phyloP scores from a whole-genome alignment of 1,140 invertebrate species.

The Odontomachus brunneus region DNA sequence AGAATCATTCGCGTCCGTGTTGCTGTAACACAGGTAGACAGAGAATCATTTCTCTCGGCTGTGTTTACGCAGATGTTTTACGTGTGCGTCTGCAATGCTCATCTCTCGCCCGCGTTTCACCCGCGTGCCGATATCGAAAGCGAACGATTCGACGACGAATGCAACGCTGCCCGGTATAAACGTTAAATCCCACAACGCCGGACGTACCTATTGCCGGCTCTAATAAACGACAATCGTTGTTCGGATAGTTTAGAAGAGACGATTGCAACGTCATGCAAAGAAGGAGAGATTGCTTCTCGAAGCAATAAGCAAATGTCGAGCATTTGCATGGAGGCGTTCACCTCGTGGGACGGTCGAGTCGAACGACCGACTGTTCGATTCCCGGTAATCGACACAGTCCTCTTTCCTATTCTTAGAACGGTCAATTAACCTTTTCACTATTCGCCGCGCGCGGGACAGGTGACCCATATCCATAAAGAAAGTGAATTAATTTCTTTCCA shows the following conservation, averaged over 20 bases:
- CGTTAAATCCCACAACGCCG: not conserved
- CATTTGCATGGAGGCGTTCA: constrained; percentile 60
- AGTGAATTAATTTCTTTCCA: constrained; percentile 52
- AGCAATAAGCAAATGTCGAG: constrained; percentile 61
- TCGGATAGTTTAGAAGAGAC: constrained; percentile 18
- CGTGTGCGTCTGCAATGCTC: too few relatives aligned
- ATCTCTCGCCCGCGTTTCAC: not conserved
- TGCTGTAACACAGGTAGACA: constrained; percentile 61
- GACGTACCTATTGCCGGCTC: not conserved
- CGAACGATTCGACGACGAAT: not conserved
- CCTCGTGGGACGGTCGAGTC: constrained; percentile 44
- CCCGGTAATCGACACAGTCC: constrained; percentile 61
- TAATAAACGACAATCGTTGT: constrained; percentile 33
- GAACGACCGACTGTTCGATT: constrained; percentile 49
- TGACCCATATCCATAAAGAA: constrained; percentile 41
- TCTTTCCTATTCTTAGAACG: constrained; percentile 62
- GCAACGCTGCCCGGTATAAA: not conserved
- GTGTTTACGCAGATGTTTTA: too few relatives aligned
- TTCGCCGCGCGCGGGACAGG: constrained; percentile 18
- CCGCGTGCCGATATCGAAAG: not conserved
- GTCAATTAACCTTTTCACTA: constrained; percentile 74
- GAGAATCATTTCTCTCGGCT: not conserved
- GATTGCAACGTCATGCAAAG: constrained; percentile 58
- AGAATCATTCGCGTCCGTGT: constrained; percentile 64
- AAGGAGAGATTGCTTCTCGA: constrained; percentile 59